A percentile compares a stretch with the other conserved stretches of the same genome.
Conservation (phyloP, 2,888 invertebrate genomes). For the Agonopterix arenella region DNA sequence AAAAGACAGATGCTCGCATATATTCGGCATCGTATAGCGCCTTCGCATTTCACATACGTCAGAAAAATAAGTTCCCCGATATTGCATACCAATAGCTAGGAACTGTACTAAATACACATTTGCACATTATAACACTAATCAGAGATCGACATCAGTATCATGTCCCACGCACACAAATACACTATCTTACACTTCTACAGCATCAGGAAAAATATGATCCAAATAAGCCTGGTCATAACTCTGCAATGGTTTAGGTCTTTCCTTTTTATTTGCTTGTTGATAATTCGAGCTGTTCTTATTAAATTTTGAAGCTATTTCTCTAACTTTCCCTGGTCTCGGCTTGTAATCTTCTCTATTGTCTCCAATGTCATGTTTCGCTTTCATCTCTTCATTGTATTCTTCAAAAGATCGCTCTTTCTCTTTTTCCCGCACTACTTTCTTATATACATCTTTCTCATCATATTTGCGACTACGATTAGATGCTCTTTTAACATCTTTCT, state of each 20-base stretch:
- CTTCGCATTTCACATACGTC: too few relatives aligned
- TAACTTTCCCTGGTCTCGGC: conserved; percentile 62
- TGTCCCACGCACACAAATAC: conserved; percentile 14
- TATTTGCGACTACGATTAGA: conserved; percentile 33
- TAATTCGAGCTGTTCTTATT: conserved; percentile 47
- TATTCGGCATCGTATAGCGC: too few relatives aligned
- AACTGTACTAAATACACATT: neutral
- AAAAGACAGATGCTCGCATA: neutral
- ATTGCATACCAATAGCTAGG: neutral
- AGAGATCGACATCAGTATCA: conserved; percentile 13
- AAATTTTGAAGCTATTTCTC: conserved; percentile 63
- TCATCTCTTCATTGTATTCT: conserved; percentile 24
- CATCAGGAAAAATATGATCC: conserved; percentile 78
- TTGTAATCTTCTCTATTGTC: conserved; percentile 20
- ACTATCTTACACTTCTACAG: conserved; percentile 55
- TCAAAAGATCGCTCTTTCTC: conserved; percentile 35
- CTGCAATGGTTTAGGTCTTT: conserved; percentile 77
- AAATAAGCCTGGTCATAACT: conserved; percentile 78
- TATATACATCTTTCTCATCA: conserved; percentile 19
- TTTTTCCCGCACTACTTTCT: conserved; percentile 16
- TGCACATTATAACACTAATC: conserved; percentile 7
- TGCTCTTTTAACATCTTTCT: conserved; percentile 28
- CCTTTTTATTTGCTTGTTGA: conserved; percentile 41
- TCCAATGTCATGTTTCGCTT: conserved; percentile 11
- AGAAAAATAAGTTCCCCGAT: too few relatives aligned